Conservation (phyloP, 92 coral and sea anemone species). For the Nematostella vectensis region DNA sequence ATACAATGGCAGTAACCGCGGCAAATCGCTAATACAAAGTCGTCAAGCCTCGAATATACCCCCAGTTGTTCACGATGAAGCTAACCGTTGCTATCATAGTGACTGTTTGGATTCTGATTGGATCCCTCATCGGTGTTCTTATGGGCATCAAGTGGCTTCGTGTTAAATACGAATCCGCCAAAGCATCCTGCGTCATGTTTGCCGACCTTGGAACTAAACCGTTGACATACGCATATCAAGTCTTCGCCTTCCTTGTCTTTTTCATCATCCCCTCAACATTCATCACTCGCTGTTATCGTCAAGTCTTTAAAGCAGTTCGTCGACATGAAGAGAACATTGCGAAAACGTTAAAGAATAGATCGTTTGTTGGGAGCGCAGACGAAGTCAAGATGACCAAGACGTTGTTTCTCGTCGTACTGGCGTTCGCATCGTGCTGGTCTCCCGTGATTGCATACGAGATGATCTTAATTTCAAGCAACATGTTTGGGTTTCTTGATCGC, state of each 20-base stretch:
- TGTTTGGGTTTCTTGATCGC: conserved; percentile 8
- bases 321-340: conserved; percentile 12
- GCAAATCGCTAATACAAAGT: conserved; percentile 28
- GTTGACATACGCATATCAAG: conserved; percentile 18
- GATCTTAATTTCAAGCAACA: conserved; percentile 14
- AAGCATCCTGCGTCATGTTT: conserved; percentile 32
- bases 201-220: conserved; percentile 19
- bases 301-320: conserved; percentile 15
- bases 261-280: conserved; percentile 23
- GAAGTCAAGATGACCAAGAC: conserved; percentile 25
- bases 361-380: neutral
- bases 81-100: conserved; percentile 10
- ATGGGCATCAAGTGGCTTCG: conserved; percentile 12
- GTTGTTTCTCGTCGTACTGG: conserved; percentile 21
- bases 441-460: conserved; percentile 29
- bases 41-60: conserved; percentile 20
- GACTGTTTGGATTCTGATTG: conserved; percentile 5
- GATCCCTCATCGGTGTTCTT: conserved; percentile 6
- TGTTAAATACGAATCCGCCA: conserved; percentile 22
- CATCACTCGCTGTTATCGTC: conserved; percentile 16
- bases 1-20: conserved; percentile 32
- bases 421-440: conserved; percentile 24
- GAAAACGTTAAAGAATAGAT: neutral
- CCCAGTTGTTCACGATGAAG: conserved; percentile 10
- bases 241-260: conserved; percentile 21